phyloP scores from a whole-genome alignment of 1,140 invertebrate species.

The Stegodyphus dumicola region DNA sequence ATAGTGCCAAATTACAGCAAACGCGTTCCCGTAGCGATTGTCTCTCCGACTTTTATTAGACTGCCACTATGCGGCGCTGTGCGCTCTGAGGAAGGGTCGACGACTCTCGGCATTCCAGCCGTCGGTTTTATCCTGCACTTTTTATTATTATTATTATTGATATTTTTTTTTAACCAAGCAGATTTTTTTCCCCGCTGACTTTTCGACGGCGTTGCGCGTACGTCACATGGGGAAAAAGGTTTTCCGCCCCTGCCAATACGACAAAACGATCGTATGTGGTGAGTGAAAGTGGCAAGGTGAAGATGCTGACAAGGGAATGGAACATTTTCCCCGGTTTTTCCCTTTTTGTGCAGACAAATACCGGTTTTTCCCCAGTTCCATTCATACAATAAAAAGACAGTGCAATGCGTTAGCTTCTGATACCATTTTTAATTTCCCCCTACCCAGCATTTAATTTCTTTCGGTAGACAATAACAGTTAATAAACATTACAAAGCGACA shows the following conservation, averaged over 20 bases:
- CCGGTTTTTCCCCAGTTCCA: neutral
- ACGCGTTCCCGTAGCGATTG: neutral
- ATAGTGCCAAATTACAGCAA: neutral
- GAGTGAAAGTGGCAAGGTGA: neutral
- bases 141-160: constrained; percentile 55
- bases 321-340: neutral
- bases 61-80: constrained; percentile 36
- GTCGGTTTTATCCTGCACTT: constrained; percentile 39
- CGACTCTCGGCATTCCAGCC: constrained; percentile 53
- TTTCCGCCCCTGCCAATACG: constrained; percentile 17
- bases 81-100: constrained; percentile 26
- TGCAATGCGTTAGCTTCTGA: no score
- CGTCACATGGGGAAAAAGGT: constrained; percentile 26
- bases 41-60: constrained; percentile 38
- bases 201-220: neutral
- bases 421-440: no score
- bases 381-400: no score
- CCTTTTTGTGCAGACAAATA: neutral
- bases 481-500: no score
- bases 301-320: neutral
- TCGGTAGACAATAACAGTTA: no score
- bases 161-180: neutral
- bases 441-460: no score
- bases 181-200: constrained; percentile 20
- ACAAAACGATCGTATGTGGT: neutral